These are phyloP conservation scores for Drosophila pallidifrons DNA, from an alignment of 1,140 invertebrate genomes.

Conservation along the genomic window DNA sequence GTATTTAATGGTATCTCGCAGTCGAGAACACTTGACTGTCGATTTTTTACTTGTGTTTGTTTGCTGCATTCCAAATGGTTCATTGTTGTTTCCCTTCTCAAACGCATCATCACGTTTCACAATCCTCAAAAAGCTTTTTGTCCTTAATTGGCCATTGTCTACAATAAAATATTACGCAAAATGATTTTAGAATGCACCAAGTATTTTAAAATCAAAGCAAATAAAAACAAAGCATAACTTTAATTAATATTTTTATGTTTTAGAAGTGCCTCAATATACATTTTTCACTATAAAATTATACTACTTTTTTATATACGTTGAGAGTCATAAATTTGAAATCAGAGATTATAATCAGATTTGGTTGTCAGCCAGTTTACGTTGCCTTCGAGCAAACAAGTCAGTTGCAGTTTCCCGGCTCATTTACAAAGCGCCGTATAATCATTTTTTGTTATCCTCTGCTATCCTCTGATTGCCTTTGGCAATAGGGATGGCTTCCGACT, in stretches of 20 bases:
- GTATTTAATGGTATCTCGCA: too few species aligned
- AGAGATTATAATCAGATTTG: slow-evolving; percentile 18
- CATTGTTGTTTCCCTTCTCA: too few species aligned
- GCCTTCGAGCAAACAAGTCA: slow-evolving; percentile 50
- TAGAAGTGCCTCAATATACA: neutral
- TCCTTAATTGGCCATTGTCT: slow-evolving; percentile 8
- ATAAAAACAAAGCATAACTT: too few species aligned
- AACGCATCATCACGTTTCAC: too few species aligned
- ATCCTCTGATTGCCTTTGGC: slow-evolving; percentile 35
- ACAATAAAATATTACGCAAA: neutral
- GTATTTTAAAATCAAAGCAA: too few species aligned
- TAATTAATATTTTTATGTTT: too few species aligned
- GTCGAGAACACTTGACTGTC: too few species aligned
- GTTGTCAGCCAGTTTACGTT: slow-evolving; percentile 17
- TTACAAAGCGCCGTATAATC: slow-evolving; percentile 45
- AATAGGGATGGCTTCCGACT: slow-evolving; percentile 28
- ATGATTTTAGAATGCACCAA: too few species aligned
- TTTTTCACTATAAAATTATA: neutral
- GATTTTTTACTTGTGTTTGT: too few species aligned
- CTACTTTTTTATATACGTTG: neutral
- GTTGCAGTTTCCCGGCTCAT: slow-evolving; percentile 50
- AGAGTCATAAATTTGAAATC: slow-evolving; percentile 30
- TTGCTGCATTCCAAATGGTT: neutral
- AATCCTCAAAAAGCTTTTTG: neutral
- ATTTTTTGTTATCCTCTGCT: slow-evolving; percentile 28